Base-by-base conservation (phyloP, 1,140 invertebrate species). In the Ectropis grisescens region DNA sequence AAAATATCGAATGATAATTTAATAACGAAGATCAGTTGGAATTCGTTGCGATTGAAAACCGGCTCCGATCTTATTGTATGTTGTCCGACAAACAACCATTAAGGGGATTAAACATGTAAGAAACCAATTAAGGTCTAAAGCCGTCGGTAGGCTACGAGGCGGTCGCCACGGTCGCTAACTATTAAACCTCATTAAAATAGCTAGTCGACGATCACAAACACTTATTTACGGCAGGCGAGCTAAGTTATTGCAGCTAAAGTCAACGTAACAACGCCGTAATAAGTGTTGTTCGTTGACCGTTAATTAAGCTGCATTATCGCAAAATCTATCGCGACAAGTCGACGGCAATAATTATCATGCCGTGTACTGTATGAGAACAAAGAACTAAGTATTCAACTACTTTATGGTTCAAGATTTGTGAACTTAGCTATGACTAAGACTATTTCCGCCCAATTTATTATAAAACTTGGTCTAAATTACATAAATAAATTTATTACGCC, bases 101-200 rank as follows among this genome's bases (percentile, higher is more conserved):
- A 62, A 62, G 56, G 41, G 53, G 50, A 66, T 66, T 66, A 60
- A 58, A 54, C 55, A 58, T 57, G 61, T 57, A 60, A 44, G 46
- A 54, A 65, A 60, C 58, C 60, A 71, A 71, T 71, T 71, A 71
- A 52, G 47, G 59, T 39, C 42, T 65, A 58, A 57, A 53, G 53
- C 51, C 53, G 47, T 56, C 52, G 62, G 43, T 49, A 43, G 37
- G 34, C 33, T 47, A 41, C 27, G 34, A 34, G 37, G 29, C 37
- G 42, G 39, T 31, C 5, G 29, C 4, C 40, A 30, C 29, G 41
- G 29, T 24, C 48, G 46, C 42, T 27, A 28, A 38, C 50, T 60
- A 59, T 67, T 67, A 67, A 65, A 58, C 54, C 54, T 62, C 57
- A 64, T 66, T 70, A 60, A 65, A 64, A 64, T 69, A 61, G 48